Evolutionary conservation across 2,888 invertebrate genomes (phyloP), one percentile per base, ranked within the genome.

Genomic region (Timema cristinae): DNA sequence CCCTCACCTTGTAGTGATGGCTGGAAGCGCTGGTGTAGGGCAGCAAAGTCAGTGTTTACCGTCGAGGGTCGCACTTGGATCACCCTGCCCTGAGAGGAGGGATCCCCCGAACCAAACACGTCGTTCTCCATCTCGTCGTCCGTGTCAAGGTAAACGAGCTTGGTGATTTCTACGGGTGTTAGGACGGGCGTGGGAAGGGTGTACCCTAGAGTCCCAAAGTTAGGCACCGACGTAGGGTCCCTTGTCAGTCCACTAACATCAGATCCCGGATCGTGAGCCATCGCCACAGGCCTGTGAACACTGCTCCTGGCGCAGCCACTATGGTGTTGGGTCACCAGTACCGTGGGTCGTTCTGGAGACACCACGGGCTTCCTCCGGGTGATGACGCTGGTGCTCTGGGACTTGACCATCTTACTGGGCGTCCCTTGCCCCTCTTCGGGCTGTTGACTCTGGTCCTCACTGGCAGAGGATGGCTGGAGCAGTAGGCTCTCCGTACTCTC

Each of bases 151-250:
- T 89, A 91, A 0, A 91, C 91, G 11, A 91, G 83, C 76, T 89
- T 85, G 0, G 90, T 84, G 5, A 89, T 89, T 80, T 90, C 90
- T 13, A 88, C 86, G 0, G 91, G 90, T 0, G 90, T 89, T 67
- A 90, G 82, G 32, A 86, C 88, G 9, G 89, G 89, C 5, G 89
- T 88, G 51, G 89, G 88, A 56, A 89, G 81, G 6, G 86, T 72
- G 47, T 76, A 72, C 9, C 74, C 85, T 76, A 90, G 83, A 71
- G 88, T 88, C 6, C 86, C 85, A 79, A 91, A 91, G 81, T 91
- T 91, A 76, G 91, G 91, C 77, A 91, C 91, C 6, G 91, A 91
- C 67, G 89, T 86, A 0, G 90, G 90, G 77, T 91, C 91, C 69
- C 90, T 84, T 0, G 89, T 83, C 80, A 90, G 83, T 52, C 67